Evolutionary conservation across 2,888 invertebrate genomes (phyloP).

Genomic region (Apotomis turbidana): DNA sequence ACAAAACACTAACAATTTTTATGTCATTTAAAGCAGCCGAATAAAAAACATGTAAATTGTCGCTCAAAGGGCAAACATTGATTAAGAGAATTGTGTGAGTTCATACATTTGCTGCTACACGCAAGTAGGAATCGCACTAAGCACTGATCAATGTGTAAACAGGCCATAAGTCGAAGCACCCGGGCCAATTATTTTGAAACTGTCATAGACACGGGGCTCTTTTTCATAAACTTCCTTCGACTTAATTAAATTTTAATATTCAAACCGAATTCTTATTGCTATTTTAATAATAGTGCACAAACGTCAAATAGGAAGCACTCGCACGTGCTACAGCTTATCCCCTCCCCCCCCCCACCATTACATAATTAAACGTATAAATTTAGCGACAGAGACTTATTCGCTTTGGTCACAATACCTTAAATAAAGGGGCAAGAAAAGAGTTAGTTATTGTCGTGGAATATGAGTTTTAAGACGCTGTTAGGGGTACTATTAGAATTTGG

Average conservation of each 20-base stretch:
- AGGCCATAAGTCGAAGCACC: too few relatives aligned
- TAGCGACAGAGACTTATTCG: constrained; percentile 20
- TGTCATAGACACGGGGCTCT: neutral
- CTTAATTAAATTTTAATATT: constrained; percentile 9
- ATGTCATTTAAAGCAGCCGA: too few relatives aligned
- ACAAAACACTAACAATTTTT: too few relatives aligned
- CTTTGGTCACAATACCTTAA: constrained; percentile 3
- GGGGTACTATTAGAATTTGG: neutral
- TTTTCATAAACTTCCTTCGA: neutral
- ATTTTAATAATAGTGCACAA: constrained; percentile 20
- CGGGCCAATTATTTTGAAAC: too few relatives aligned
- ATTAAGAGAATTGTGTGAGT: too few relatives aligned
- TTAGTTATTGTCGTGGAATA: constrained; percentile 16
- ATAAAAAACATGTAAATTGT: too few relatives aligned
- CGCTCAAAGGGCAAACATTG: too few relatives aligned
- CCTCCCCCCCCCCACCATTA: constrained; percentile 9
- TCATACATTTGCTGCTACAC: too few relatives aligned
- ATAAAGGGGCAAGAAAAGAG: constrained; percentile 8
- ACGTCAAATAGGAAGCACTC: constrained; percentile 14
- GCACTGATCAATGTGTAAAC: too few relatives aligned
- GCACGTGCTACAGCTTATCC: constrained; percentile 31
- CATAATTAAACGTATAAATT: constrained; percentile 39
- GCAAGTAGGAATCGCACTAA: too few relatives aligned
- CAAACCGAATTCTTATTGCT: constrained; percentile 3
- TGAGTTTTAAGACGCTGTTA: constrained; percentile 10